Evolutionary conservation across 1,140 invertebrate species (phyloP).

Genomic region (Neomicropteryx cornuta): DNA sequence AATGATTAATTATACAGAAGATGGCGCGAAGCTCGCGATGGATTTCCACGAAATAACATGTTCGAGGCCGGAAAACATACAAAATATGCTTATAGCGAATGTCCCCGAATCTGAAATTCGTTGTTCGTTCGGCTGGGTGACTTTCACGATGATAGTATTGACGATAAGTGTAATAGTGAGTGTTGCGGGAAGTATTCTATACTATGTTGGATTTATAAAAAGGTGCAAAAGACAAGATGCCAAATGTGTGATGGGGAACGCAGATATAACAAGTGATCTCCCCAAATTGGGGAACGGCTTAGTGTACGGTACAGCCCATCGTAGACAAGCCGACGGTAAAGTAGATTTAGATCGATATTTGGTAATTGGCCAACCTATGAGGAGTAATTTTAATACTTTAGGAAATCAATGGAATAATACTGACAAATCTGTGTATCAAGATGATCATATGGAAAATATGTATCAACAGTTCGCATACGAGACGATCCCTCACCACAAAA

Average conservation of each 20-base stretch:
- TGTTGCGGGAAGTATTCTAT: slow-evolving; percentile 41
- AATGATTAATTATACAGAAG: slow-evolving; percentile 13
- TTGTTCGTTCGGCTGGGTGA: slow-evolving; percentile 48
- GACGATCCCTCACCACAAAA: slow-evolving; percentile 38
- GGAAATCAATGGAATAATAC: slow-evolving; percentile 43
- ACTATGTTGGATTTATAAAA: slow-evolving; percentile 41
- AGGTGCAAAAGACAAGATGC: slow-evolving; percentile 40
- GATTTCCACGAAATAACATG: slow-evolving; percentile 43
- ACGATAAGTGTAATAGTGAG: slow-evolving; percentile 43
- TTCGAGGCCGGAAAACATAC: slow-evolving; percentile 39
- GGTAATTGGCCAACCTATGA: slow-evolving; percentile 41
- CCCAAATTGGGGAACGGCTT: slow-evolving; percentile 38
- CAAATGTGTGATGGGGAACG: slow-evolving; percentile 38
- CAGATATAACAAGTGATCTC: slow-evolving; percentile 35
- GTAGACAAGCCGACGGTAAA: slow-evolving; percentile 33
- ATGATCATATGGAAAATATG: slow-evolving; percentile 40
- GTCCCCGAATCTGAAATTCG: slow-evolving; percentile 46
- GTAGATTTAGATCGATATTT: slow-evolving; percentile 42
- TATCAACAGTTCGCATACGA: slow-evolving; percentile 46
- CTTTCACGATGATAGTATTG: slow-evolving; percentile 40
- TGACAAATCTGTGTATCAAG: slow-evolving; percentile 39
- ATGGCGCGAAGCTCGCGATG: slow-evolving; percentile 30
- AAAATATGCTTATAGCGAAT: slow-evolving; percentile 34
- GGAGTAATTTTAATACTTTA: slow-evolving; percentile 42
- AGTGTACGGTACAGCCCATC: slow-evolving; percentile 31